Evolutionary conservation across 2,888 invertebrate genomes (phyloP).

Genomic region (Yponomeuta plumbellus): DNA sequence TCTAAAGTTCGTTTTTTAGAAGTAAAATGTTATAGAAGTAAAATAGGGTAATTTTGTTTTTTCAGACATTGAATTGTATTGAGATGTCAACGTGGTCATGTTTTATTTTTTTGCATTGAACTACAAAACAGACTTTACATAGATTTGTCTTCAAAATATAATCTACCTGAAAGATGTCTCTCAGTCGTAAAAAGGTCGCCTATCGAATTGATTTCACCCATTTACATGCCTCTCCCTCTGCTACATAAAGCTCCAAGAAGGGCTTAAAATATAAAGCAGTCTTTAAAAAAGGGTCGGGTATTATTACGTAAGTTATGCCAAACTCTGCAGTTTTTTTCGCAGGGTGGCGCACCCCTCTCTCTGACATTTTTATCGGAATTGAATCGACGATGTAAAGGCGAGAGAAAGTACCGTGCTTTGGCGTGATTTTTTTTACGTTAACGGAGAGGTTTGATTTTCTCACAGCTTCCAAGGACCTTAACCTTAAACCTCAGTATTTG

Average conservation of each 20-base stretch:
- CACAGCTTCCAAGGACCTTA: too few relatives aligned
- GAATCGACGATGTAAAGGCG: background rate
- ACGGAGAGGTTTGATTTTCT: too few relatives aligned
- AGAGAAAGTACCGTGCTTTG: background rate
- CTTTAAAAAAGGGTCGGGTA: conserved; percentile 3
- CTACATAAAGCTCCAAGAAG: background rate
- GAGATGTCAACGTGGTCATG: too few relatives aligned
- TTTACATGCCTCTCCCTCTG: background rate
- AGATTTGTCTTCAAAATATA: too few relatives aligned
- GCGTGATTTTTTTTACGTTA: too few relatives aligned
- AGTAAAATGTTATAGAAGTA: too few relatives aligned
- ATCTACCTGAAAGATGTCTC: background rate
- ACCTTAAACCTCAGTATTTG: too few relatives aligned
- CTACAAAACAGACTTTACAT: too few relatives aligned
- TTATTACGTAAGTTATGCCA: conserved; percentile 11
- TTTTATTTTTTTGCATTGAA: too few relatives aligned
- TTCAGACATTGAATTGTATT: too few relatives aligned
- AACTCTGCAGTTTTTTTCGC: conserved; percentile 7
- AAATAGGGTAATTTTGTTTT: too few relatives aligned
- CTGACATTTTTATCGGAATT: conserved; percentile 11
- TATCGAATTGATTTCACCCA: background rate
- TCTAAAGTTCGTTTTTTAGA: too few relatives aligned
- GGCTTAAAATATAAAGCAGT: background rate
- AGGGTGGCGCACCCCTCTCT: conserved; percentile 10
- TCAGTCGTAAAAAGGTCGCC: background rate